Conservation (phyloP, 2,888 invertebrate species). For the Hesperia comma region DNA sequence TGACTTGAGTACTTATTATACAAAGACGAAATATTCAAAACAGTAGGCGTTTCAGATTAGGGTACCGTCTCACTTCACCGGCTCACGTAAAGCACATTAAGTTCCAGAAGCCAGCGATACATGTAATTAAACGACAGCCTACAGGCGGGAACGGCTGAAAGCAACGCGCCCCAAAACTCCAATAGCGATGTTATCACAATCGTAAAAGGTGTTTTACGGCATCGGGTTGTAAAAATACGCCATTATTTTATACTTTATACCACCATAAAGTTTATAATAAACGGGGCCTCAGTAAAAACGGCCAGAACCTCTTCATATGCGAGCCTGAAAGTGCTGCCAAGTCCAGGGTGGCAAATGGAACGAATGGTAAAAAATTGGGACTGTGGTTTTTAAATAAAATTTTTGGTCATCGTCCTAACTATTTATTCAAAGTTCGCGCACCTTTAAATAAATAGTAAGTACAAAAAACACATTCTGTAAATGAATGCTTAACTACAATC, state of each 20-base stretch:
- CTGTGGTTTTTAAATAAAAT: too few relatives aligned
- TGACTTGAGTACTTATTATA: too few relatives aligned
- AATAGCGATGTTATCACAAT: constrained; percentile 66
- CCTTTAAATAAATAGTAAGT: too few relatives aligned
- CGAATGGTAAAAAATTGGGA: too few relatives aligned
- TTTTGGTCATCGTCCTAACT: too few relatives aligned
- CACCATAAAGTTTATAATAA: constrained; percentile 80
- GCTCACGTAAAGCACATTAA: constrained; percentile 30
- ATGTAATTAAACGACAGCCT: constrained; percentile 40
- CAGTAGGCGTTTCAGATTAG: not conserved
- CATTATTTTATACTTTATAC: constrained; percentile 79
- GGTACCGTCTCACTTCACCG: not conserved
- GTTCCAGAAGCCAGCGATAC: constrained; percentile 20
- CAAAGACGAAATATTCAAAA: too few relatives aligned
- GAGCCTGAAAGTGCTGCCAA: constrained; percentile 42
- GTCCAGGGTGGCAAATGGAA: too few relatives aligned
- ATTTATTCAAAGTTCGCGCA: too few relatives aligned
- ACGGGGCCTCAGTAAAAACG: constrained; percentile 70
- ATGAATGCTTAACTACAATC: too few relatives aligned
- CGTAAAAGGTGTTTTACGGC: constrained; percentile 79
- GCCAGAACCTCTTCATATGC: constrained; percentile 67
- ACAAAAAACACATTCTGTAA: too few relatives aligned
- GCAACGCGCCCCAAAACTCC: constrained; percentile 51
- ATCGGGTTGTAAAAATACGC: constrained; percentile 75
- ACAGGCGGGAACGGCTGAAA: constrained; percentile 39